A percentile compares a stretch with the other conserved stretches of the same genome.
Conservation (phyloP, 1,140 invertebrate genomes). For the Macrobrachium nipponense region DNA sequence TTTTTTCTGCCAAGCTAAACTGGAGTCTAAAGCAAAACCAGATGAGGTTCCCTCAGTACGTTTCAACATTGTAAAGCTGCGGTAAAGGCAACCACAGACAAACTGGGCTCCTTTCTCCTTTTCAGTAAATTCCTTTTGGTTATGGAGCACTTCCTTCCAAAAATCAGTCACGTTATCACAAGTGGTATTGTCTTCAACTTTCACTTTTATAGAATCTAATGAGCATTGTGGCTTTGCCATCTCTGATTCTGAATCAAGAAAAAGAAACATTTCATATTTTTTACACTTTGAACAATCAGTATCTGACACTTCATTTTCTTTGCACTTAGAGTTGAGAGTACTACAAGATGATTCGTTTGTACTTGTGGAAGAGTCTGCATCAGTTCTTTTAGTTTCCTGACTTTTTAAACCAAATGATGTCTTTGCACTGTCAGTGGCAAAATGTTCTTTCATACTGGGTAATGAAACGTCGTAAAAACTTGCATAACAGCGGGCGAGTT, state of each 20-base stretch:
- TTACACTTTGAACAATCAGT: no score
- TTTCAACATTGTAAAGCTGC: slow-evolving; percentile 9
- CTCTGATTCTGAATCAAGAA: no score
- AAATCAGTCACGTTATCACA: neutral
- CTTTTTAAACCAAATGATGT: no score
- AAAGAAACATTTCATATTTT: no score
- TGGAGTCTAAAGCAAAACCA: slow-evolving; percentile 8
- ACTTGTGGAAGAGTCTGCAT: no score
- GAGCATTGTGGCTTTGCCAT: no score
- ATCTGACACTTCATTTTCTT: no score
- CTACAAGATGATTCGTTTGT: no score
- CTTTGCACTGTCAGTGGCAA: neutral
- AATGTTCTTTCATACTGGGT: slow-evolving; percentile 18
- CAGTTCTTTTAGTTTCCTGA: no score
- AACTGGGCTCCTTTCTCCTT: slow-evolving; percentile 22
- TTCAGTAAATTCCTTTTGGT: neutral
- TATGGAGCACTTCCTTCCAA: neutral
- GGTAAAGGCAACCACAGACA: slow-evolving; percentile 33
- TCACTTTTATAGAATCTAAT: no score
- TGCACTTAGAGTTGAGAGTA: no score
- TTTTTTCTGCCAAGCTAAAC: slow-evolving; percentile 8
- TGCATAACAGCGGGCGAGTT: slow-evolving; percentile 47
- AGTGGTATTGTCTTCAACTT: neutral
- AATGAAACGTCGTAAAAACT: slow-evolving; percentile 5
- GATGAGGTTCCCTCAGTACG: slow-evolving; percentile 28